These are phyloP conservation scores for Notiomystis cincta DNA, from an alignment of 2,113 vertebrate genomes.

Conservation along the genomic window DNA sequence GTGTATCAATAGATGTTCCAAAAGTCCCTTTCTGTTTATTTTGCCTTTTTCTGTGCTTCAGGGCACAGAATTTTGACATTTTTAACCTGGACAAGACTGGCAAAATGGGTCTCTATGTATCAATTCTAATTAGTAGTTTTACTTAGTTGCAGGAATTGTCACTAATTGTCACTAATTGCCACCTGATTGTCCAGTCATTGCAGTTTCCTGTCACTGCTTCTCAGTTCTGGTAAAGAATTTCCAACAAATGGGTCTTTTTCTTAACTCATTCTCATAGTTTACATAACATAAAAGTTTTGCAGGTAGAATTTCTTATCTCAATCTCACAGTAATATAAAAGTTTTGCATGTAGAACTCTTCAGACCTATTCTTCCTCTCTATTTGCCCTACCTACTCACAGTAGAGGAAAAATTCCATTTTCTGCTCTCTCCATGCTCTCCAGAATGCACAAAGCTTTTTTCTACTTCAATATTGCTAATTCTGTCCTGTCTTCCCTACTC, in stretches of 20 bases:
- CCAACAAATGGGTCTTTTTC: not conserved
- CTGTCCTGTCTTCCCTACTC: not conserved
- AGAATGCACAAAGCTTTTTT: not conserved
- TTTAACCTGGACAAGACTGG: not conserved
- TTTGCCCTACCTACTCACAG: not conserved
- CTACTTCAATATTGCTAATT: not conserved
- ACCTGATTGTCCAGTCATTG: not conserved
- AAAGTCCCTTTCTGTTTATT: not conserved
- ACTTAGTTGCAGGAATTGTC: not conserved
- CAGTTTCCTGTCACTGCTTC: not conserved
- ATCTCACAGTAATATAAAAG: not conserved
- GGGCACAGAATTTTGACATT: accelerated
- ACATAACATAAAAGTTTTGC: not conserved
- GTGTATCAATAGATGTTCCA: not conserved
- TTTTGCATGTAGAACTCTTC: not conserved
- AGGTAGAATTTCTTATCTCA: no score
- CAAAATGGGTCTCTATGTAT: not conserved
- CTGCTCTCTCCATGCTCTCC: not conserved
- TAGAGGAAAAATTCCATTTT: not conserved
- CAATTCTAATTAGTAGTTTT: not conserved
- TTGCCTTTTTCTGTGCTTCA: not conserved
- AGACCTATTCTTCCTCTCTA: not conserved
- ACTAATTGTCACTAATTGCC: not conserved
- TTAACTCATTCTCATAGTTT: not conserved
- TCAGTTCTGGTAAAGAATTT: not conserved